Evolutionary conservation across 2,113 vertebrate genomes (phyloP), one percentile per base, ranked within the genome.

Genomic region (Scatophagus argus): DNA sequence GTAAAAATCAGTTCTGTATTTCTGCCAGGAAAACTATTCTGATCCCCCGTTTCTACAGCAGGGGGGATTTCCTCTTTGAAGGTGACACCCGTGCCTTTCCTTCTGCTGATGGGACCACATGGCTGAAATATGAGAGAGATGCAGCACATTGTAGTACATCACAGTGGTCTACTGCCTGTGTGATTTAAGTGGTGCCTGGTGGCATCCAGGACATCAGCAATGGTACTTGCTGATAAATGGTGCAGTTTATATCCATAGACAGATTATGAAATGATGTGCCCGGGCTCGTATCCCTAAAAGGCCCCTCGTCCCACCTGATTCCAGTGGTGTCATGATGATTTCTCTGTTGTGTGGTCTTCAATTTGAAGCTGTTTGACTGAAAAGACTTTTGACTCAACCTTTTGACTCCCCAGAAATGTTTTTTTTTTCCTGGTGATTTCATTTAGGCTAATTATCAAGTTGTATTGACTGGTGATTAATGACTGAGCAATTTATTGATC

Each of bases 41-140:
- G 9, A 88, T 70, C 54, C 58, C 31, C 31, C 5, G 12, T 55
- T 84, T 74, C 59, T 79, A 64, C 75, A 32, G 49, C 47, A 46
- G 65, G 59, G 25, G 43, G 73, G 73, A 81, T 68, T 79, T 79
- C 70, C 62, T 77, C 44, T 84, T 61, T 81, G 61, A 80, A 82
- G 82, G 46, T 59, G 73, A 82, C 69, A 55, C 63, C 51, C 73
- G 77, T 66, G 65, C 41, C 31, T 41, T 74, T 77, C 64, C 56
- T 76, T n/a, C 61, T 55, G 43, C 81, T 71, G 77, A 76, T 71
- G 64, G 72, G 64, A 86, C 79, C 79, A 79, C 62, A 78, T 31
- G 29, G 55, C 49, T 74, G 49, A 88, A 82, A 75, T 72, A 47
- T 32, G 2, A 70, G 44, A 23, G 55, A 31, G 65, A 74, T 39